Base-by-base conservation (phyloP, 2,888 invertebrate genomes). In the Dorcus hopei region DNA sequence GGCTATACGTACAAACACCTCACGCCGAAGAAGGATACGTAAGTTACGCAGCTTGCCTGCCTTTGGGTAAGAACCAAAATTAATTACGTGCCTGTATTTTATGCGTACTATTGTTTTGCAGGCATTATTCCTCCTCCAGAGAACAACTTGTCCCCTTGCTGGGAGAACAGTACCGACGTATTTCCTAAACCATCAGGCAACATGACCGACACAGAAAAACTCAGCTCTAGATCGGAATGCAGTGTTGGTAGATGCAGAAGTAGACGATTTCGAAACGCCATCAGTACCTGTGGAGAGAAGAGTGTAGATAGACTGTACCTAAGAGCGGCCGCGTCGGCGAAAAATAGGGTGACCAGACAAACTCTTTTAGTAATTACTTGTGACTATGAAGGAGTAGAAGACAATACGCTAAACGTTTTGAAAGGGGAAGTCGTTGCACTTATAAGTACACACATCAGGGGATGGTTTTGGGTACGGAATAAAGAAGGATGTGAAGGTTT, bases 11-110 rank as follows among this genome's bases (percentile, higher is more conserved):
- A 14, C 91, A 92, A 76, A 93, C 92, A 1, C 91, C 92, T 2
- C 93, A 92, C 67, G 90, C 88, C 0, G 88, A 91, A 66, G 92
- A 92, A 74, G 93, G 93, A 0, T 93, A 92, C 69, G 88, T 93
- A 19, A 83, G 86, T 62, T 91, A 91, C 64, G 83, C 85, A 11
- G 87, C 90, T 2, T 92, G 92, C 72, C 74, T 92, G 62, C 92
- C 92, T 1, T 77, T 93, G 52, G 92, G 92, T 76, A 69, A 66
- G 61, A 45, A 33, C 26, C 26, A 1, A 33, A 33, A 33, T 33
- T 6, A 3, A 33, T 33, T 33, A 6, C 7, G 26, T 7, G 26
- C 26, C 26, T 33, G 26, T 33, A 19, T 19, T 19, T 19, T 19
- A 19, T 3, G 26, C 26, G 26, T 6, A 33, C 6, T 6, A 33